phyloP scores from a whole-genome alignment of 2,888 invertebrate genomes.

The Coenonympha arcania region DNA sequence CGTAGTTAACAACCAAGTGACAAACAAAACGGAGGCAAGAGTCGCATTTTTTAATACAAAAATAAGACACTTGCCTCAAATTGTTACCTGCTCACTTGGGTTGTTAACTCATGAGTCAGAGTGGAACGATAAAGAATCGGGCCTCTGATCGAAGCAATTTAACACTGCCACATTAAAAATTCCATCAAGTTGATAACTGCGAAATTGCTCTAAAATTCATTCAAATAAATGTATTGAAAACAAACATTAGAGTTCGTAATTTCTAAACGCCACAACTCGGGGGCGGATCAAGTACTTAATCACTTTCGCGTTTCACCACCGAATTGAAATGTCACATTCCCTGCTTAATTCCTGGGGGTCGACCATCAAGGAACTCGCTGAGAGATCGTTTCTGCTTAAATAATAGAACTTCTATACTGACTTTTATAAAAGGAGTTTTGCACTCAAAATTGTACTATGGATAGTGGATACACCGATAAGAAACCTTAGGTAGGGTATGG shows the following conservation, averaged over 20 bases:
- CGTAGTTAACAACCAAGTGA: too few species aligned
- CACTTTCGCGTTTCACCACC: slow-evolving; percentile 25
- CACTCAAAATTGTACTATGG: too few species aligned
- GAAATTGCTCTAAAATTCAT: slow-evolving; percentile 3
- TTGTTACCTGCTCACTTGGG: too few species aligned
- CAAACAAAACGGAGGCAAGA: too few species aligned
- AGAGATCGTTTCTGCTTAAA: background rate
- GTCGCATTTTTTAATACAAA: too few species aligned
- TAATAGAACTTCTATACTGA: too few species aligned
- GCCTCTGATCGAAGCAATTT: background rate
- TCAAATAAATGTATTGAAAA: slow-evolving; percentile 2
- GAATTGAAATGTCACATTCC: slow-evolving; percentile 32
- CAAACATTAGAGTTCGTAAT: slow-evolving; percentile 4
- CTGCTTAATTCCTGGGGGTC: slow-evolving; percentile 3
- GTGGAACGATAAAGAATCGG: too few species aligned
- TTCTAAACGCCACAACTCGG: slow-evolving; percentile 16
- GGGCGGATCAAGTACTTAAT: slow-evolving; percentile 22
- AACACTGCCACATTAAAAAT: background rate
- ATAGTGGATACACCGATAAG: too few species aligned
- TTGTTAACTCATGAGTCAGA: too few species aligned
- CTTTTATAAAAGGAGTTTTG: too few species aligned
- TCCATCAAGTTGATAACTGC: background rate
- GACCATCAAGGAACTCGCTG: background rate
- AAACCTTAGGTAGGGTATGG: too few species aligned
- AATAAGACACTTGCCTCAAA: too few species aligned